Evolutionary conservation across 2,797 vertebrate species (phyloP).

Genomic region (Anas flavirostris): DNA sequence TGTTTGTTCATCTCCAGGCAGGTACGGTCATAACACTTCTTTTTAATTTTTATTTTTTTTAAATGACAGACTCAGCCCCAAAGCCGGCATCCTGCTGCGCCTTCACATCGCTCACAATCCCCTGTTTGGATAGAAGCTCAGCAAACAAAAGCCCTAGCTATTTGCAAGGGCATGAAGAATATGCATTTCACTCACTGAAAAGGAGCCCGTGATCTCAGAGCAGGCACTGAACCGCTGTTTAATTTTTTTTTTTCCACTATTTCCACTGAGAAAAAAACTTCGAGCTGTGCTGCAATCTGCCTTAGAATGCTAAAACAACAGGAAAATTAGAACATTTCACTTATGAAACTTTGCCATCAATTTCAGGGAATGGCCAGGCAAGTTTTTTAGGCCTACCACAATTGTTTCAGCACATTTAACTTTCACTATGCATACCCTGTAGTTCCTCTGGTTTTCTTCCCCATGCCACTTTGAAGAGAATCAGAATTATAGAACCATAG

Average conservation of each 20-base stretch:
- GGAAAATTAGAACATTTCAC: background rate
- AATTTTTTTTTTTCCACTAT: background rate
- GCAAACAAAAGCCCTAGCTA: background rate
- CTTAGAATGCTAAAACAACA: background rate
- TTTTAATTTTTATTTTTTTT: background rate
- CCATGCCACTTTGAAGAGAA: background rate
- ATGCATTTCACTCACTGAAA: background rate
- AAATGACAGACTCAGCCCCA: background rate
- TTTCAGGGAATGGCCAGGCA: background rate
- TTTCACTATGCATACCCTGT: background rate
- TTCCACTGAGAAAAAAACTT: background rate
- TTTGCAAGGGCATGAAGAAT: background rate
- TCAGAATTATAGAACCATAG: too few species aligned
- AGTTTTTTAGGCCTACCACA: background rate
- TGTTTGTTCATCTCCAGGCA: background rate
- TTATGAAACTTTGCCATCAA: background rate
- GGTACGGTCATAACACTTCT: background rate
- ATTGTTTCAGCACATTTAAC: background rate
- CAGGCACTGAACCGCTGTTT: background rate
- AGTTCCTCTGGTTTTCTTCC: rapidly evolving
- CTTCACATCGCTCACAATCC: background rate
- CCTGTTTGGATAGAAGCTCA: background rate
- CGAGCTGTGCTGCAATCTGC: background rate
- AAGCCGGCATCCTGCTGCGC: background rate
- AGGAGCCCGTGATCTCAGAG: background rate